Evolutionary conservation across 2,113 vertebrate genomes (phyloP), one percentile per base, ranked within the genome.

Genomic region (Phainopepla nitens): DNA sequence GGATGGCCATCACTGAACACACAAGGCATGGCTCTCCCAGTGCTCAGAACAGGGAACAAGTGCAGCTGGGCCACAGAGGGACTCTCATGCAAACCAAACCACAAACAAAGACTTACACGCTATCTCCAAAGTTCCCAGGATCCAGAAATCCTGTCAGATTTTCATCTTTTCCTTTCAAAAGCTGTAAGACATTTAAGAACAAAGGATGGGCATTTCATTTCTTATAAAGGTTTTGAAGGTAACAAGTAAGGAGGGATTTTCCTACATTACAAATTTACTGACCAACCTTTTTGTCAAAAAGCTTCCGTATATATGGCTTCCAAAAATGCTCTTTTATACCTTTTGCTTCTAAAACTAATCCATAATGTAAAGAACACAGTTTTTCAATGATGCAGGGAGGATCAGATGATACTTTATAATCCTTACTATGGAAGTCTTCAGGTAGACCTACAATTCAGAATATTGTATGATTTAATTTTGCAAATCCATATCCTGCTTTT

Each of bases 291-390:
- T 98, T 99, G 75, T 99, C 98, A 86, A 99, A 99, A 50, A 99
- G 99, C 42, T 98, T 99, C 88, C 98, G 98, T 87, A 99, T 98
- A 82, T 99, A 99, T 2, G 99, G 99, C 87, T 99, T 99, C 99
- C 99, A 99, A 96, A 99, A 99, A 96, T 99, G 99, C 51, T 99
- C 99, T 82, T 99, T 99, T 92, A 99, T 99, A 27, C 99, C 99
- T 94, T 99, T 99, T 66, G 99, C 99, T 96, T 99, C 99, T 93
- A 99, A 98, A 87, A 99, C 98, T 65, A 99, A 97, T 31, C 99
- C 99, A 18, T 99, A 98, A 42, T 99, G 98, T 62, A 99, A 97
- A 21, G 98, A 98, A 90, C 99, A 99, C 82, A 99, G 98, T 76
- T 98, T 98, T 93, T 99, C 98, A 70, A 99, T 98, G 97, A 99